Conservation (phyloP, 2,113 vertebrate species). For the Chionis minor region DNA sequence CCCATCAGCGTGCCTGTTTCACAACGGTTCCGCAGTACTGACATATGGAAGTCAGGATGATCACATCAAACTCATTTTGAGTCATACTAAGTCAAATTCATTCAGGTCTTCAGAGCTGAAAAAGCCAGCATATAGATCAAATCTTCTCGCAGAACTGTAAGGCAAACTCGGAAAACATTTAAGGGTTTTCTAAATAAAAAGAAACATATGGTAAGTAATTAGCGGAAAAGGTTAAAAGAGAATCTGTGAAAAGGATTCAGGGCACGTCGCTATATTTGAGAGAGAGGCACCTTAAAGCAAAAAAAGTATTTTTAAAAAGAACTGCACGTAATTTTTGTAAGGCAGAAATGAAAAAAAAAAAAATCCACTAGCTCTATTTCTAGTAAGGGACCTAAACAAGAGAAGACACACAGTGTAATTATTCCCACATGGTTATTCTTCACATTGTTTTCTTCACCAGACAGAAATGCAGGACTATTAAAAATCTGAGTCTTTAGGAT, state of each 20-base stretch:
- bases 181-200: neutral
- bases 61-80: neutral
- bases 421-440: neutral
- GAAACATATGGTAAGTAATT: neutral
- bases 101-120: neutral
- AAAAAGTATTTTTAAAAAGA: neutral
- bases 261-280: neutral
- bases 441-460: neutral
- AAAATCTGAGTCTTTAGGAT: neutral
- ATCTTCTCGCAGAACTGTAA: neutral
- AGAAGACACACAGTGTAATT: neutral
- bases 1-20: neutral
- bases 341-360: neutral
- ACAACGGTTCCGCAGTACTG: neutral
- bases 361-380: neutral
- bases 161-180: neutral
- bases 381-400: conserved; percentile 16
- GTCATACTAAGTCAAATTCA: neutral
- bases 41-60: neutral
- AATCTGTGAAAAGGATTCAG: neutral
- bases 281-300: neutral
- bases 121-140: neutral
- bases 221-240: neutral
- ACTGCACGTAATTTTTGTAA: neutral
- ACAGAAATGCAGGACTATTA: neutral